Evolutionary conservation across 2,888 invertebrate genomes (phyloP).

Genomic region (Idaea biselata): DNA sequence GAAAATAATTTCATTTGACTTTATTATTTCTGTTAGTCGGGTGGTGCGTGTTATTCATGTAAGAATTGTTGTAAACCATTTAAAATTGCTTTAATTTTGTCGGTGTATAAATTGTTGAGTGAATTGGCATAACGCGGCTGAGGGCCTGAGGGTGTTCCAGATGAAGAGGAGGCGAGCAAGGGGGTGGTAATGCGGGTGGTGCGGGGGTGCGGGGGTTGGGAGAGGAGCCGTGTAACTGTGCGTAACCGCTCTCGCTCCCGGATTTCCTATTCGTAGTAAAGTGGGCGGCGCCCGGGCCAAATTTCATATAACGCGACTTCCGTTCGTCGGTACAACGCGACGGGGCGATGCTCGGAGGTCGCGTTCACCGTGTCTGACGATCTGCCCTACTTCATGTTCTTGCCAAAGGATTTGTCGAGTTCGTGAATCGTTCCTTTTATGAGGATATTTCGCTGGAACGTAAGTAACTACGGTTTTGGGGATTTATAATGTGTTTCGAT

Average conservation of each 20-base stretch:
- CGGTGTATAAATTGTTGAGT: slow-evolving; percentile 76
- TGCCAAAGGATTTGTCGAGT: slow-evolving; percentile 78
- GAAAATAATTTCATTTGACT: slow-evolving; percentile 36
- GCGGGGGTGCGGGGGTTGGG: slow-evolving; percentile 44
- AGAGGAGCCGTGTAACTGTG: slow-evolving; percentile 78
- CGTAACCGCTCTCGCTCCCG: slow-evolving; percentile 79
- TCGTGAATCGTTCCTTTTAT: slow-evolving; percentile 75
- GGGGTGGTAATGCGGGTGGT: slow-evolving; percentile 36
- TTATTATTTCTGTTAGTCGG: slow-evolving; percentile 41
- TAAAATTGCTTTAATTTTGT: slow-evolving; percentile 76
- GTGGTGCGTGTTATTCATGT: slow-evolving; percentile 53
- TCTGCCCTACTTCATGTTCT: slow-evolving; percentile 77
- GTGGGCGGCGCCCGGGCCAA: slow-evolving; percentile 75
- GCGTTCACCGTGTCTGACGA: slow-evolving; percentile 74
- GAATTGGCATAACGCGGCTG: slow-evolving; percentile 72
- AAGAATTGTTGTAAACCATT: slow-evolving; percentile 64
- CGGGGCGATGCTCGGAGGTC: slow-evolving; percentile 65
- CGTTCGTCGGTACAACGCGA: slow-evolving; percentile 64
- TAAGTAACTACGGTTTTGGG: slow-evolving; percentile 71
- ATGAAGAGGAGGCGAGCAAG: slow-evolving; percentile 35
- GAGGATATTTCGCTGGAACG: slow-evolving; percentile 66
- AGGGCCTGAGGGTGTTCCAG: slow-evolving; percentile 43
- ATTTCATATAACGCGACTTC: slow-evolving; percentile 76
- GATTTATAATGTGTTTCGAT: slow-evolving; percentile 70
- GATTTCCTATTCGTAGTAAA: slow-evolving; percentile 80